These are phyloP conservation scores for Temnothorax ravouxi DNA, from an alignment of 2,888 invertebrate genomes.

Conservation along the genomic window DNA sequence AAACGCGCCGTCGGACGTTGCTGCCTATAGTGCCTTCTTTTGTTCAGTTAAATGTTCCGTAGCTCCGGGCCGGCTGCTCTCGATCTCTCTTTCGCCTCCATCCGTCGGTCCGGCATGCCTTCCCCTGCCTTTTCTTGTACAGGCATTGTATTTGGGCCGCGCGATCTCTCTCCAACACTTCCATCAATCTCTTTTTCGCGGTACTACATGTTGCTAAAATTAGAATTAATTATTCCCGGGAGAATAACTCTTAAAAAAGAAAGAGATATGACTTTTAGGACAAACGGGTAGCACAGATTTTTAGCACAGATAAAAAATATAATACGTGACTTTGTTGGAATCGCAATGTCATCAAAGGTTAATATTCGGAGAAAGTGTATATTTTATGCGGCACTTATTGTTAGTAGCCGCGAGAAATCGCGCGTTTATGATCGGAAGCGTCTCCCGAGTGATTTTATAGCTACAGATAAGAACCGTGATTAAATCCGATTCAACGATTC, in stretches of 20 bases:
- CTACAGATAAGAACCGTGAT: slow-evolving; percentile 1
- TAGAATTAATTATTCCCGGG: slow-evolving; percentile 16
- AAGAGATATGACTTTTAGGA: background rate
- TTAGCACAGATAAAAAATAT: background rate
- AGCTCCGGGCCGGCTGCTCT: slow-evolving; percentile 64
- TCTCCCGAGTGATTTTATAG: slow-evolving; percentile 15
- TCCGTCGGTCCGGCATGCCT: slow-evolving; percentile 73
- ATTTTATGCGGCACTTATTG: slow-evolving; percentile 13
- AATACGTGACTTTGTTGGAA: background rate
- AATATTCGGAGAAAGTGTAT: slow-evolving; percentile 50
- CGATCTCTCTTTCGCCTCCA: slow-evolving; percentile 66
- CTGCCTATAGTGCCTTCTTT: slow-evolving; percentile 74
- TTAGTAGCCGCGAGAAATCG: slow-evolving; percentile 45
- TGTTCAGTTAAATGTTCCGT: slow-evolving; percentile 73
- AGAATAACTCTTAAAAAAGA: background rate
- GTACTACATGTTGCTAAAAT: slow-evolving; percentile 29
- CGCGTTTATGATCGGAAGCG: slow-evolving; percentile 10
- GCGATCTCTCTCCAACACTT: slow-evolving; percentile 38
- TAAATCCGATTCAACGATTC: slow-evolving; percentile 23
- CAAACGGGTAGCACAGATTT: background rate
- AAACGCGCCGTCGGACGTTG: slow-evolving; percentile 76
- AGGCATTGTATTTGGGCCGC: slow-evolving; percentile 57
- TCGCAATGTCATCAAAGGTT: slow-evolving; percentile 22
- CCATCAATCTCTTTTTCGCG: slow-evolving; percentile 41
- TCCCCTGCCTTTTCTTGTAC: slow-evolving; percentile 50